Evolutionary conservation across 2,888 invertebrate genomes (phyloP).

Genomic region (Priocnemis perturbator): DNA sequence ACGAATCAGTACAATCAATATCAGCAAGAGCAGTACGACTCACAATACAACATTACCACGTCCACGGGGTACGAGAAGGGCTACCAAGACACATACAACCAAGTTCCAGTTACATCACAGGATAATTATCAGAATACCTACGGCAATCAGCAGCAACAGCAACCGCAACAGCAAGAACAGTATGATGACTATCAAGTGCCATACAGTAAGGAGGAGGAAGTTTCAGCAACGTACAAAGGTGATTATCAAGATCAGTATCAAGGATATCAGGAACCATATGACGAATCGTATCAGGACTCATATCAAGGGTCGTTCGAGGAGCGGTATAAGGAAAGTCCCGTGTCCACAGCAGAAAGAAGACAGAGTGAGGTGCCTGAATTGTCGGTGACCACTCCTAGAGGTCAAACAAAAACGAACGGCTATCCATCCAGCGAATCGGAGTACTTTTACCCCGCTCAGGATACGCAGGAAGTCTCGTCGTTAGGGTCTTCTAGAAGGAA

Average conservation of each 20-base stretch:
- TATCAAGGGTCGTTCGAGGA: slow-evolving; percentile 66
- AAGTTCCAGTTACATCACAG: slow-evolving; percentile 52
- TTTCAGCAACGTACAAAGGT: slow-evolving; percentile 52
- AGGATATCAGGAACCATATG: slow-evolving; percentile 59
- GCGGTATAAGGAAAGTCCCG: slow-evolving; percentile 57
- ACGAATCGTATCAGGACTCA: slow-evolving; percentile 62
- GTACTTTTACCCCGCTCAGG: slow-evolving; percentile 62
- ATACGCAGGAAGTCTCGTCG: slow-evolving; percentile 63
- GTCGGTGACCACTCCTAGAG: slow-evolving; percentile 68
- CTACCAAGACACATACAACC: slow-evolving; percentile 48
- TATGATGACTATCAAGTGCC: slow-evolving; percentile 62
- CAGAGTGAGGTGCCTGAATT: slow-evolving; percentile 67
- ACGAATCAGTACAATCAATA: slow-evolving; percentile 61
- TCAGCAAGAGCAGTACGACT: slow-evolving; percentile 59
- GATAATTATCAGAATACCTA: slow-evolving; percentile 61
- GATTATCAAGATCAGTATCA: slow-evolving; percentile 59
- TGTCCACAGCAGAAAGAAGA: slow-evolving; percentile 53
- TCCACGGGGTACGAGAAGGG: slow-evolving; percentile 50
- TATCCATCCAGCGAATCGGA: slow-evolving; percentile 66
- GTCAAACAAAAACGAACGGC: slow-evolving; percentile 68
- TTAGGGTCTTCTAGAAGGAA: slow-evolving; percentile 62
- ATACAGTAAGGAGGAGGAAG: slow-evolving; percentile 61
- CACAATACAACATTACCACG: slow-evolving; percentile 52
- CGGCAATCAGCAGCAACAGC: slow-evolving; percentile 59
- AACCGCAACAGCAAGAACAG: slow-evolving; percentile 57